Evolutionary conservation across 37 sponge, comb jelly and placozoan genomes (phyloP).

Genomic region (Dysidea cf. avara): DNA sequence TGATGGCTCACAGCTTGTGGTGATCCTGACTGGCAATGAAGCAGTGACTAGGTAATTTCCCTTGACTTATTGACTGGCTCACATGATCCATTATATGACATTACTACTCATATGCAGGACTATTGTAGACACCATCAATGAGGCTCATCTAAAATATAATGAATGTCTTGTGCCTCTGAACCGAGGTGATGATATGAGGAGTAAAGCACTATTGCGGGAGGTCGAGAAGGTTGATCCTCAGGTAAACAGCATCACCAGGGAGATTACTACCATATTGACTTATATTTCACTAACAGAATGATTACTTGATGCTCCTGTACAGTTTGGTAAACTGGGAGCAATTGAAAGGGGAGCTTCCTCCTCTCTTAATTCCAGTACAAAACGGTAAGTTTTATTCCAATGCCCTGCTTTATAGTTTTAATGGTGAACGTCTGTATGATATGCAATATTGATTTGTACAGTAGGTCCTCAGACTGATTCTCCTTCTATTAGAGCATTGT

Average conservation of each 20-base stretch:
- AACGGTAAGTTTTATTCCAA: too few species aligned
- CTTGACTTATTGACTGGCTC: background rate
- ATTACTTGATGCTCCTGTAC: conserved; percentile 38
- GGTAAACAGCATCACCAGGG: conserved; percentile 10
- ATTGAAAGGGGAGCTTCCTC: conserved; percentile 40
- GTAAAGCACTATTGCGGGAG: conserved; percentile 52
- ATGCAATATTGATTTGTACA: too few species aligned
- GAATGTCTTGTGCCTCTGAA: conserved; percentile 33
- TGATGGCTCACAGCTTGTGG: background rate
- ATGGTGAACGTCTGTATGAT: too few species aligned
- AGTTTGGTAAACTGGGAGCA: conserved; percentile 79
- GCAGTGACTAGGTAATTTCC: conserved; percentile 50
- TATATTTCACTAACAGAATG: background rate
- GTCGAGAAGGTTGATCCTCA: conserved; percentile 54
- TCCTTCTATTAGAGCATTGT: too few species aligned
- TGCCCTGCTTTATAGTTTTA: too few species aligned
- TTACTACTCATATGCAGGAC: conserved; percentile 38
- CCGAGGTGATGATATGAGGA: conserved; percentile 41
- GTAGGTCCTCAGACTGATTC: too few species aligned
- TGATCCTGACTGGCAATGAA: conserved; percentile 56
- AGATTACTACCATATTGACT: too few species aligned
- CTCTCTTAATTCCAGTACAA: too few species aligned
- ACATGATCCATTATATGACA: background rate
- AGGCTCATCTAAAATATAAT: too few species aligned
- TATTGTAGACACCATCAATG: conserved; percentile 33